Evolutionary conservation across 2,113 vertebrate species (phyloP), one percentile per base, ranked within the genome.

Genomic region (Bettongia penicillata): DNA sequence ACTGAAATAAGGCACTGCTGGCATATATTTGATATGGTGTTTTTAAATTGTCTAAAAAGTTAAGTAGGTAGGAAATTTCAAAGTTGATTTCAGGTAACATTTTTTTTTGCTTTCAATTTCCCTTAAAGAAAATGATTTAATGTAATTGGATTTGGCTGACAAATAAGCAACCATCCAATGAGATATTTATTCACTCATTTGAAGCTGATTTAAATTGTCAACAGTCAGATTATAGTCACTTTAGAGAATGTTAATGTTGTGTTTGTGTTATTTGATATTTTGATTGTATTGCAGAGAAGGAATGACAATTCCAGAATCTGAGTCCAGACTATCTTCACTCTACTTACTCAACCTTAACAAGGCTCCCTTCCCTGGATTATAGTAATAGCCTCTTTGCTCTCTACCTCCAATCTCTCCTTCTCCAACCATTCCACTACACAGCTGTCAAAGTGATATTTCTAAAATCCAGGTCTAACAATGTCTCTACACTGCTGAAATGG

Each of bases 1-100:
- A 51, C 14, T 84, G 1, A 14, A 77, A 92, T 11, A 90, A 57
- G 50, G 91, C 68, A 95, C 90, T 31, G 91, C 89, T 57, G 0
- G 2, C 14, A 16, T 26, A 16, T 53, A 3, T 49, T 5, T 95
- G 93, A 91, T n/a, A 77, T 84, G 7, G 1, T 61, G 91, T 43
- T 95, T 61, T 55, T 96, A 93, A 95, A 91, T 91, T 90, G 91
- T 51, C 68, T 91, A n/a, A 68, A 95, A 92, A 43, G 12, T 57
- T 90, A 94, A 97, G 25, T n/a, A 77, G 37, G 37, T 37, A 77
- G 68, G 24, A 77, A 77, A n/a, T 77, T 16, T 37, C 68, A n/a
- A 77, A 77, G 37, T n/a, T 77, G 37, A 4, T 77, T 77, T n/a
- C 68, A 77, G 16, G 12, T 77, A 77, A n/a, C 8, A 22, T 19